Conservation (phyloP, 1,140 invertebrate genomes). For the Drosophila nigrodunni region DNA sequence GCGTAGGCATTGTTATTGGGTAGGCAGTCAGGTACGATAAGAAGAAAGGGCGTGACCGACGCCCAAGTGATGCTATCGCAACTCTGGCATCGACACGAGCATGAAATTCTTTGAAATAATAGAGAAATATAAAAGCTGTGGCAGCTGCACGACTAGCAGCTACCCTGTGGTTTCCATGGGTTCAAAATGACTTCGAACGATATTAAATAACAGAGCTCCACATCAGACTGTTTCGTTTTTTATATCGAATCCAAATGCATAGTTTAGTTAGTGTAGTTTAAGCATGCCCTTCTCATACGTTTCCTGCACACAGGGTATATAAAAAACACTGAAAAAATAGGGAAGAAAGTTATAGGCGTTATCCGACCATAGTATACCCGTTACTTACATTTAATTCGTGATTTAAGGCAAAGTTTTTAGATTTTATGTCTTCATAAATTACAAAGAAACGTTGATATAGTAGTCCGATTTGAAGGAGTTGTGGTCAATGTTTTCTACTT, state of each 20-base stretch:
- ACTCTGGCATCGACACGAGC: conserved; percentile 45
- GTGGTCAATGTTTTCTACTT: too few species aligned
- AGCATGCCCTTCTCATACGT: too few species aligned
- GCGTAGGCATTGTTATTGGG: not conserved
- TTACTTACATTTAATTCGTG: too few species aligned
- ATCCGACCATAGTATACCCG: too few species aligned
- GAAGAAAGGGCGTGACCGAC: conserved; percentile 23
- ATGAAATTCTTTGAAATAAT: conserved; percentile 24
- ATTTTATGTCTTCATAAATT: too few species aligned
- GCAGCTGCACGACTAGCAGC: conserved; percentile 3
- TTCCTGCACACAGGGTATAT: not conserved
- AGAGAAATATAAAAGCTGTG: conserved; percentile 19
- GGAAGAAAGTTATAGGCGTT: not conserved
- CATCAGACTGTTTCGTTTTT: too few species aligned
- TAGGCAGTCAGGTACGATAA: not conserved
- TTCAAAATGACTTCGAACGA: too few species aligned
- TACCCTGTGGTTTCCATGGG: not conserved
- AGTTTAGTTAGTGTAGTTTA: too few species aligned
- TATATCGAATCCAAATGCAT: not conserved
- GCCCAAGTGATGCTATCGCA: conserved; percentile 49
- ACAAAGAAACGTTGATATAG: too few species aligned
- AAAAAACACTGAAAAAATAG: conserved; percentile 12
- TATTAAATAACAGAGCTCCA: too few species aligned
- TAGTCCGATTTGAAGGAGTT: too few species aligned
- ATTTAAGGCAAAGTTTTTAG: too few species aligned